Evolutionary conservation across 2,888 invertebrate species (phyloP).

Genomic region (Lordiphosa andalusiaca): DNA sequence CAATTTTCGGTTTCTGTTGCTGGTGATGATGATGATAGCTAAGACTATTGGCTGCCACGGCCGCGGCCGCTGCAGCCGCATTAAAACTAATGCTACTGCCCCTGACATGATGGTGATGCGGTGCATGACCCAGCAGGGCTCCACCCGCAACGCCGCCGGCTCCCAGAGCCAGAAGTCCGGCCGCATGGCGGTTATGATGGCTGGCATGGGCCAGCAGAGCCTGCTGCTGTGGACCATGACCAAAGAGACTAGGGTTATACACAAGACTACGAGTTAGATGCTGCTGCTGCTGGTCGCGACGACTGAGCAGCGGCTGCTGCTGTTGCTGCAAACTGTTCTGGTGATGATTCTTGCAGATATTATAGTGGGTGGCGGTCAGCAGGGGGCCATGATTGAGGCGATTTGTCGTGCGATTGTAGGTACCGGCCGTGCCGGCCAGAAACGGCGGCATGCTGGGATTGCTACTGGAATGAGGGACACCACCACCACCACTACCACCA

Average conservation of each 20-base stretch:
- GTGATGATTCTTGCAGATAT: conserved; percentile 67
- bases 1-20: conserved; percentile 78
- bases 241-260: conserved; percentile 47
- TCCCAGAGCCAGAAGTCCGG: conserved; percentile 51
- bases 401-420: conserved; percentile 69
- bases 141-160: conserved; percentile 47
- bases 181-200: conserved; percentile 38
- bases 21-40: conserved; percentile 71
- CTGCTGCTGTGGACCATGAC: conserved; percentile 37
- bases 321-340: conserved; percentile 50
- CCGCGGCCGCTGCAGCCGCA: conserved; percentile 56
- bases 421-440: conserved; percentile 60
- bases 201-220: conserved; percentile 36
- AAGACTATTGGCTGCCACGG: conserved; percentile 73
- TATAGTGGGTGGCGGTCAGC: conserved; percentile 71
- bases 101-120: conserved; percentile 33
- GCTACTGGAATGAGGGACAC: conserved; percentile 34
- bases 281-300: conserved; percentile 63
- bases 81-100: conserved; percentile 45
- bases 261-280: conserved; percentile 52
- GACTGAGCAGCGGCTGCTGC: conserved; percentile 50
- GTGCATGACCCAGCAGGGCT: conserved; percentile 52
- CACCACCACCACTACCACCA: conserved; percentile 28
- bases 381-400: conserved; percentile 73
- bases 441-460: conserved; percentile 57